A percentile compares a stretch with the other conserved stretches of the same genome.
These are phyloP conservation scores for Chelonia mydas DNA, from an alignment of 2,797 vertebrate species.

Conservation along the genomic window DNA sequence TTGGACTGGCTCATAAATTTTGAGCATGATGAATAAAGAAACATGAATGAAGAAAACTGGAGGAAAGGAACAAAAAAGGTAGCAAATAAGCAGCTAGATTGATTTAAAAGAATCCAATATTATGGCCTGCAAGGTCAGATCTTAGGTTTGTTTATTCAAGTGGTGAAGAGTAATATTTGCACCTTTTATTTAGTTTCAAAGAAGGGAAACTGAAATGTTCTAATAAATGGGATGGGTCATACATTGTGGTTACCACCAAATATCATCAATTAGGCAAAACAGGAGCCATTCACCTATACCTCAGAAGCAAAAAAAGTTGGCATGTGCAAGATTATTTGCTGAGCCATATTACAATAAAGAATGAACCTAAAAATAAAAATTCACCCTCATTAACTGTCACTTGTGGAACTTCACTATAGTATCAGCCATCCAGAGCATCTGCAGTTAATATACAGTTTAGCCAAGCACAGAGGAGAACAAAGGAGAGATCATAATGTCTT, in stretches of 20 bases:
- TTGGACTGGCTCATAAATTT: conserved; percentile 27
- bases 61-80: not conserved
- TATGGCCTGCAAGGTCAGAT: not conserved
- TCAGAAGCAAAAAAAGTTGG: not conserved
- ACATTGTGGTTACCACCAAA: not conserved
- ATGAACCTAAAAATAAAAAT: not conserved
- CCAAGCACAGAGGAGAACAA: not conserved
- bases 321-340: not conserved
- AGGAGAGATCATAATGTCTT: not conserved
- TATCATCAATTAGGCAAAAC: not conserved
- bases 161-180: not conserved
- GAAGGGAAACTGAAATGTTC: not conserved
- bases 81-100: not conserved
- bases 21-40: conserved; percentile 46
- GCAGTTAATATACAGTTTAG: not conserved
- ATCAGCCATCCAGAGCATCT: not conserved
- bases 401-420: accelerated
- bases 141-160: conserved; percentile 21
- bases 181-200: conserved; percentile 65
- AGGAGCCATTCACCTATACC: not conserved
- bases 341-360: not conserved
- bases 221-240: not conserved
- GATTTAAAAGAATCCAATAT: not conserved
- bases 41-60: not conserved
- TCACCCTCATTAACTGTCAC: not conserved